Evolutionary conservation across 2,113 vertebrate species (phyloP), one percentile per base, ranked within the genome.

Genomic region (Hemiprocne comata): DNA sequence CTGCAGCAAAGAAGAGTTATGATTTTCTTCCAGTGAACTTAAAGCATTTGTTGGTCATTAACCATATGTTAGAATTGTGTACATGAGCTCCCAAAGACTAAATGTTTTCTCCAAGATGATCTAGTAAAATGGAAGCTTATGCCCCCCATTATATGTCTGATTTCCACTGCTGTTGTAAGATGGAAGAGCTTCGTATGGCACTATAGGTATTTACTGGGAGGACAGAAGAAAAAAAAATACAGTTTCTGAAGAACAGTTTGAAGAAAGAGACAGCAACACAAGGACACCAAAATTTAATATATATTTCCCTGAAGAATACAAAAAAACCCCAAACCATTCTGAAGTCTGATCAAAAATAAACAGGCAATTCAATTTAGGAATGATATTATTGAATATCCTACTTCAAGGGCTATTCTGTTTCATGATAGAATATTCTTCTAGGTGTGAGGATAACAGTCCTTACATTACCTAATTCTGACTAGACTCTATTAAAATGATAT

Each of bases 401-500:
- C 85, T 95, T 95, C 89, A 96, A 90, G 87, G 84, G 60, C 76
- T 95, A 76, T 91, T 95, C 84, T 85, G 34, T 93, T 96, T 93
- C 76, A 60, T 83, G 73, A 65, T 53, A 94, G 61, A 96, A 94
- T 96, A 95, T 87, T 62, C 87, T 96, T 97, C 95, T 90, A 87
- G 60, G 33, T 88, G 57, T 72, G 69, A n/a, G 82, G 90, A 95
- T 97, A 94, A 79, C 65, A 89, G 95, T 97, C 89, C 65, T 85
- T 94, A 79, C 28, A 78, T 96, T 93, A 80, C 88, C 71, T 96
- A 96, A 97, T 96, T 97, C 95, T 97, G 71, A 85, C 86, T 95
- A 83, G 57, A 95, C 71, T 93, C 71, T 95, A 90, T 94, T 97
- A 94, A 97, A 98, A 96, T 96, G 2, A 72, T 92, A 96, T 97